phyloP scores from a whole-genome alignment of 2,797 vertebrate species.

The Brachyrhaphis roseni region DNA sequence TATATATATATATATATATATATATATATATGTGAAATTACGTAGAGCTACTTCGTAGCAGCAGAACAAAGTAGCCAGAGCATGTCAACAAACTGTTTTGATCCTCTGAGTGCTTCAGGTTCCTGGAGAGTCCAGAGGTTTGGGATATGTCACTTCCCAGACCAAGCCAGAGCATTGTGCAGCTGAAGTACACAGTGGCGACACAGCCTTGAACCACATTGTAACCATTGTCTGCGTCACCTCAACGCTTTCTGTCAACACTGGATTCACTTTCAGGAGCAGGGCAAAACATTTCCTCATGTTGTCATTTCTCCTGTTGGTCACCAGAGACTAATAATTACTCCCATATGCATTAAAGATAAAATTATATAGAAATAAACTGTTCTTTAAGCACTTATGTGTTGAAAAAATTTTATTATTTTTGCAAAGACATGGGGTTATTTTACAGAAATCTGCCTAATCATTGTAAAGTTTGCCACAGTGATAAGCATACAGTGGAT shows the following conservation, averaged over 20 bases:
- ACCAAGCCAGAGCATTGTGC: slow-evolving; percentile 75
- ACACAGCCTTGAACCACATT: slow-evolving; percentile 83
- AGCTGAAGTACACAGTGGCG: slow-evolving; percentile 68
- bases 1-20: too few relatives aligned
- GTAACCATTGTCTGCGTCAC: slow-evolving; percentile 75
- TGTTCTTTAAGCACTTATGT: background rate
- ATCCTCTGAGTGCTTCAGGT: slow-evolving; percentile 18
- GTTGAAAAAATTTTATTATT: background rate
- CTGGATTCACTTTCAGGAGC: slow-evolving; percentile 69
- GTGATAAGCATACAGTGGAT: background rate
- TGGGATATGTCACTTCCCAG: slow-evolving; percentile 71
- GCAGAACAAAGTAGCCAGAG: slow-evolving; percentile 24
- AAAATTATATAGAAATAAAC: background rate
- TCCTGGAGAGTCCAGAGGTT: slow-evolving; percentile 31
- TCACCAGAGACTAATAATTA: slow-evolving; percentile 26
- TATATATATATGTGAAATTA: too few relatives aligned
- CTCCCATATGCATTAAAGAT: slow-evolving; percentile 6
- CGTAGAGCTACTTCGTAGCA: background rate
- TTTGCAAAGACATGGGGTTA: background rate
- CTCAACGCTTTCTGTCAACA: slow-evolving; percentile 63
- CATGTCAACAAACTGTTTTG: slow-evolving; percentile 37
- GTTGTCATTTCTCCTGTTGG: slow-evolving; percentile 37
- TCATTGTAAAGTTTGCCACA: background rate
- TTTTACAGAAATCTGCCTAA: background rate
- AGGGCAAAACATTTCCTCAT: slow-evolving; percentile 37